Percentiles rank a stretch among this genome's conserved stretches.
Conservation (phyloP, 1,140 invertebrate species). For the Neelides sp. region DNA sequence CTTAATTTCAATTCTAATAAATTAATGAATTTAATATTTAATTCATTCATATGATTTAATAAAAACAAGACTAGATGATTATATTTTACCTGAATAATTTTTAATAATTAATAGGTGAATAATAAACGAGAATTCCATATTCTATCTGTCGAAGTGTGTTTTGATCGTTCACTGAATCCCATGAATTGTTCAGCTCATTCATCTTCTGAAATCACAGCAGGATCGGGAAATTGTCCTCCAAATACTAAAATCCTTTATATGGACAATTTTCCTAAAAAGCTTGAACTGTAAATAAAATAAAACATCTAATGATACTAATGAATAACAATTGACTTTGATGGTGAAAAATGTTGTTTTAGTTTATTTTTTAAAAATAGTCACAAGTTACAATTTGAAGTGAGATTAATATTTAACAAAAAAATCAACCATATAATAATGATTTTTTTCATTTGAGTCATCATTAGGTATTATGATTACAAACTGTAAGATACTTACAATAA, state of each 20-base stretch:
- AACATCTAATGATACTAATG: too few relatives aligned
- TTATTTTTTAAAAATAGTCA: too few relatives aligned
- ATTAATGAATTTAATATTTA: background rate
- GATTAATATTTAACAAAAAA: too few relatives aligned
- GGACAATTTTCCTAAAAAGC: slow-evolving; percentile 12
- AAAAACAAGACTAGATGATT: background rate
- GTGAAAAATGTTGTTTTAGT: too few relatives aligned
- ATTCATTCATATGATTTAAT: background rate
- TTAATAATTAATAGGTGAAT: slow-evolving; percentile 1
- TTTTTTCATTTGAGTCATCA: too few relatives aligned
- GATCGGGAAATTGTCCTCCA: background rate
- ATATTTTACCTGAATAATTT: background rate
- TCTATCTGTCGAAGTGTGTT: slow-evolving; percentile 26
- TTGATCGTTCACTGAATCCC: slow-evolving; percentile 15
- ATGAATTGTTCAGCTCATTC: slow-evolving; percentile 14
- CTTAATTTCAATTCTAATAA: background rate
- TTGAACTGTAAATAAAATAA: too few relatives aligned
- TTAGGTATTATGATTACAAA: too few relatives aligned
- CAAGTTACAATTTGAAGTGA: too few relatives aligned
- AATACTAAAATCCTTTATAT: slow-evolving; percentile 5
- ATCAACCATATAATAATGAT: too few relatives aligned
- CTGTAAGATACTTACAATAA: too few relatives aligned
- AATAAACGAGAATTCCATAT: slow-evolving; percentile 13
- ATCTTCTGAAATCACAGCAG: background rate
- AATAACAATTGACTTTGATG: too few relatives aligned